Evolutionary conservation across 2,888 invertebrate genomes (phyloP), one percentile per base, ranked within the genome.

Genomic region (Pseudoips prasinana): DNA sequence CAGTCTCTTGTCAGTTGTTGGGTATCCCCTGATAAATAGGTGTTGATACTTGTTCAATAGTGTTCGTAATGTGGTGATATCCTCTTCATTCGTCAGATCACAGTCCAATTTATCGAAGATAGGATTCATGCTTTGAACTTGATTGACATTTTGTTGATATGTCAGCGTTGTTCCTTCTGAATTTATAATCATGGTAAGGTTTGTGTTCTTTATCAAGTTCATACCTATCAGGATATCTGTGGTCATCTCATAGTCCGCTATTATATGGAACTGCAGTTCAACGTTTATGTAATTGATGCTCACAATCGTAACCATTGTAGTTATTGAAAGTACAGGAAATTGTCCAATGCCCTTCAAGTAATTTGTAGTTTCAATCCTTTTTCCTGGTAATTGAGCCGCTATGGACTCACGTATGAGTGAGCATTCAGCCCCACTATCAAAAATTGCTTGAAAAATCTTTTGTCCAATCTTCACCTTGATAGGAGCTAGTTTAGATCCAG

Each of bases 361-460:
- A 5, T 41, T 58, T 0, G 46, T 46, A 1, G 4, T 14, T 7
- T 34, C 1, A 2, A 1, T 17, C 31, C 57, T 36, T 36, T 40
- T 24, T 0, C 63, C 62, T 0, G 61, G 59, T 29, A 67, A 18
- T 19, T 30, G 30, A 1, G 32, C 23, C 0, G 58, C 62, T 1
- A 63, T 1, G 0, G 61, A 52, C 20, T 58, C 60, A 1, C 54
- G 31, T 3, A 62, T 52, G 0, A 60, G 6, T 3, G 63, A 60
- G 25, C 59, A 57, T 22, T 61, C 61, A 0, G 60, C 57, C 0
- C 63, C 63, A 10, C 61, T 63, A 22, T 67, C 61, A 27, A 63
- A 64, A 0, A 63, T 25, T 0, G 61, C 45, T 3, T 27, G 10
- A 0, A 58, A 11, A 2, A 10, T 33, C 6, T 18, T 26, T 3